phyloP scores from a whole-genome alignment of 1,140 invertebrate species.

The Periplaneta americana region DNA sequence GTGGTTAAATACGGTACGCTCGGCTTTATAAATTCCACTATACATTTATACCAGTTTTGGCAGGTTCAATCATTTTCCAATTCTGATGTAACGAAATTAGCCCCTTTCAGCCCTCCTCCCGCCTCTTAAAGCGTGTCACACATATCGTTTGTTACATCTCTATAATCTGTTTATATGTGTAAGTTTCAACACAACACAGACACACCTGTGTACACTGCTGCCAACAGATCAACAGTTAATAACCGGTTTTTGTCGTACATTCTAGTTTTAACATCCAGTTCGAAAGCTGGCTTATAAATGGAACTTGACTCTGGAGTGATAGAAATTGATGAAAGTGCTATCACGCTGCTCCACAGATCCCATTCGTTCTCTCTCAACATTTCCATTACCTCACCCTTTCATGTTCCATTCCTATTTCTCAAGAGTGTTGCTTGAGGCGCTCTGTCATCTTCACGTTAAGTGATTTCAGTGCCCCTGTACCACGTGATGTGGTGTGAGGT shows the following conservation, averaged over 20 bases:
- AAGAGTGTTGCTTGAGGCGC: background rate
- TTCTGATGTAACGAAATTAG: background rate
- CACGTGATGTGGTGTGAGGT: background rate
- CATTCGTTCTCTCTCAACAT: background rate
- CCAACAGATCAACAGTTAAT: background rate
- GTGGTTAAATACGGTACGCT: too few species aligned
- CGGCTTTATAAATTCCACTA: background rate
- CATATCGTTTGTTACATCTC: background rate
- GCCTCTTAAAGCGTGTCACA: background rate
- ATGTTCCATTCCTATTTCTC: background rate
- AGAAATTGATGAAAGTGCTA: background rate
- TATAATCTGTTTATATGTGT: background rate
- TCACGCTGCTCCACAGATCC: background rate
- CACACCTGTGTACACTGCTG: background rate
- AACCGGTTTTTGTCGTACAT: background rate
- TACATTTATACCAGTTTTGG: background rate
- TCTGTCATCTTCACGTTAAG: background rate
- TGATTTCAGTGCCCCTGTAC: background rate
- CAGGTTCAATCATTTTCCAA: background rate
- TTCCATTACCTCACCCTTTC: background rate
- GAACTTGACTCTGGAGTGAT: background rate
- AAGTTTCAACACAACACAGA: background rate
- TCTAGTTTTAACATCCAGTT: too few species aligned
- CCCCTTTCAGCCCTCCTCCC: background rate
- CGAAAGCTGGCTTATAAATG: background rate